These are phyloP conservation scores for Drosophila malerkotliana DNA, from an alignment of 1,140 invertebrate genomes.

Conservation along the genomic window DNA sequence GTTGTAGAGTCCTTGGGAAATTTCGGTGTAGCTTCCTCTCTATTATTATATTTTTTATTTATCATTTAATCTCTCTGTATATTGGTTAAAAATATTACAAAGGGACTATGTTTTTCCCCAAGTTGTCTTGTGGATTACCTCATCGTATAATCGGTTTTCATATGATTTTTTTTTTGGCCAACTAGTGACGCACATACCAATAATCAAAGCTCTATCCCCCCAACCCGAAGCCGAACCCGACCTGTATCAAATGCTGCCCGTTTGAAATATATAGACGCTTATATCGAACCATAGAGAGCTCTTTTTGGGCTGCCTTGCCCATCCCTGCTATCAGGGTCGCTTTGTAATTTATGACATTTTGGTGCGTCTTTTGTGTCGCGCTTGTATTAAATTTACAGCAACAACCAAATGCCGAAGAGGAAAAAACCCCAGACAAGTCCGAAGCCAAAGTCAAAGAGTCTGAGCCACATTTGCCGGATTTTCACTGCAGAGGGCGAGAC, in stretches of 20 bases:
- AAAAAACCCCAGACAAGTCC: slow-evolving; percentile 32
- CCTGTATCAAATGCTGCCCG: slow-evolving; percentile 58
- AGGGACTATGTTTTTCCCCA: background rate
- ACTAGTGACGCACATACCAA: slow-evolving; percentile 38
- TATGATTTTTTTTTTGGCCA: slow-evolving; percentile 18
- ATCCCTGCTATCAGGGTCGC: slow-evolving; percentile 74
- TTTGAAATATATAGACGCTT: slow-evolving; percentile 34
- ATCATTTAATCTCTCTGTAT: background rate
- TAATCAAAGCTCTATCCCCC: slow-evolving; percentile 35
- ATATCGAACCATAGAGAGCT: slow-evolving; percentile 55
- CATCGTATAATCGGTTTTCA: slow-evolving; percentile 19
- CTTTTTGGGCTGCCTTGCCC: slow-evolving; percentile 49
- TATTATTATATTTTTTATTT: background rate
- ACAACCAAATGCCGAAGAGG: slow-evolving; percentile 13
- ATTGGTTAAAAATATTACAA: background rate
- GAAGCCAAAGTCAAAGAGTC: slow-evolving; percentile 47
- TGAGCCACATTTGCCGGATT: slow-evolving; percentile 63
- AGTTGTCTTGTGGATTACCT: slow-evolving; percentile 19
- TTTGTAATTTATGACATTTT: slow-evolving; percentile 82
- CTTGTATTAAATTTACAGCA: slow-evolving; percentile 75
- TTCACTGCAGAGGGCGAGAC: slow-evolving; percentile 60
- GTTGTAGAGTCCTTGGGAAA: slow-evolving; percentile 25
- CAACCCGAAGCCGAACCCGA: background rate
- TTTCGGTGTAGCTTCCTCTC: background rate
- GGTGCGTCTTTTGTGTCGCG: slow-evolving; percentile 82